These are phyloP conservation scores for Gymnogyps californianus DNA, from an alignment of 2,113 vertebrate genomes.

Conservation along the genomic window DNA sequence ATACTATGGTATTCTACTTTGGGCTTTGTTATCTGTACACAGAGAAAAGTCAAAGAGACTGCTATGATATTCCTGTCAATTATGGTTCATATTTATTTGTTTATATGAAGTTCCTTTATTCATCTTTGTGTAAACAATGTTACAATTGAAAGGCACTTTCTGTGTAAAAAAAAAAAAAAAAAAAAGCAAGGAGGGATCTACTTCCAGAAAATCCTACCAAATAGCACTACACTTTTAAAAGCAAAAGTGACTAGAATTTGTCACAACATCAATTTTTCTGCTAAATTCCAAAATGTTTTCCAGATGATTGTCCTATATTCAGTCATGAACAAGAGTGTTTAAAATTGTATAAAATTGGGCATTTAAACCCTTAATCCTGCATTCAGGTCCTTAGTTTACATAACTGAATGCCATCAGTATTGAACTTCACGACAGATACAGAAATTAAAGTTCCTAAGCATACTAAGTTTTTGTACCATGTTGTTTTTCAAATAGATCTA, in stretches of 20 bases:
- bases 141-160: not conserved
- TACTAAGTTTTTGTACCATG: accelerated
- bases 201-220: not conserved
- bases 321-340: not conserved
- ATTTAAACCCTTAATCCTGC: not conserved
- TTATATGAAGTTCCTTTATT: not conserved
- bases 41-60: not conserved
- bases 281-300: not conserved
- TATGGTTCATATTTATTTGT: not conserved
- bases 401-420: not conserved
- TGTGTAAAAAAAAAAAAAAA: not conserved
- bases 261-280: not conserved
- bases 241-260: not conserved
- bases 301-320: not conserved
- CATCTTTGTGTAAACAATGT: not conserved
- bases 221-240: not conserved
- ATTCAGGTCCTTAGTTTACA: not conserved
- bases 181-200: not conserved
- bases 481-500: not conserved
- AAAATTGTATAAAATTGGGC: not conserved
- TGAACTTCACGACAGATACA: not conserved
- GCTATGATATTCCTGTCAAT: not conserved
- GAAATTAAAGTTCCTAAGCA: not conserved
- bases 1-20: not conserved
- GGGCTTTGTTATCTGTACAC: not conserved